Base-by-base conservation (phyloP, 2,113 vertebrate genomes). In the Lucifuga dentata region DNA sequence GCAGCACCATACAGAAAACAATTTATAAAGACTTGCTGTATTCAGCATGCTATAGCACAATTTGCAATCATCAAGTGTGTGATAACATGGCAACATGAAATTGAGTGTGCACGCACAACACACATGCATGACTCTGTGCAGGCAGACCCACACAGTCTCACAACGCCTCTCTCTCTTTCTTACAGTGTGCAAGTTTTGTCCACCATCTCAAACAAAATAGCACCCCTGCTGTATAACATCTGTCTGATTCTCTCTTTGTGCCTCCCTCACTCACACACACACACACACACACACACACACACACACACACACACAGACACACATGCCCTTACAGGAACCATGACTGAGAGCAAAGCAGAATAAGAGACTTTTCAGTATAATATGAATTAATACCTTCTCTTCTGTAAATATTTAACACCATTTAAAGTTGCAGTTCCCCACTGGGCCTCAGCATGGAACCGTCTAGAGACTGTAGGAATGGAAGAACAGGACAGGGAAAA, bases 351-450 rank as follows among this genome's bases (percentile, higher is more conserved):
- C 39, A 48, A 9, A 15, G 78, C 55, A 59, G 51, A 81, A 68
- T 65, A 64, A 80, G 60, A 77, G 45, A 73, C 41, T 40, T 48
- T 76, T 40, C 59, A 49, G 76, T 78, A 67, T 86, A 90, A 89
- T 85, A 85, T 89, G 78, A 89, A 91, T 89, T 77, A 85, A 90
- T 81, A 84, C 73, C 52, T 56, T 75, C 65, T 89, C 41, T 68
- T 83, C 60, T 76, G 86, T 91, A 87, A 88, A 92, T 91, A 91
- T 91, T 88, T 89, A 89, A 89, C 85, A 86, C 79, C 86, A 88
- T 86, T 91, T 90, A 89, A 90, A 91, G 81, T 86, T 63, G 79
- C 75, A 79, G 81, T 72, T 72, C 73, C 84, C 78, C 53, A 46
- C 58, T 23, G 72, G 75, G 79, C 68, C 68, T 56, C 51, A 59